A percentile compares a stretch with the other conserved stretches of the same genome.
Evolutionary conservation across 2,113 vertebrate genomes (phyloP).

Genomic region (Meriones unguiculatus): DNA sequence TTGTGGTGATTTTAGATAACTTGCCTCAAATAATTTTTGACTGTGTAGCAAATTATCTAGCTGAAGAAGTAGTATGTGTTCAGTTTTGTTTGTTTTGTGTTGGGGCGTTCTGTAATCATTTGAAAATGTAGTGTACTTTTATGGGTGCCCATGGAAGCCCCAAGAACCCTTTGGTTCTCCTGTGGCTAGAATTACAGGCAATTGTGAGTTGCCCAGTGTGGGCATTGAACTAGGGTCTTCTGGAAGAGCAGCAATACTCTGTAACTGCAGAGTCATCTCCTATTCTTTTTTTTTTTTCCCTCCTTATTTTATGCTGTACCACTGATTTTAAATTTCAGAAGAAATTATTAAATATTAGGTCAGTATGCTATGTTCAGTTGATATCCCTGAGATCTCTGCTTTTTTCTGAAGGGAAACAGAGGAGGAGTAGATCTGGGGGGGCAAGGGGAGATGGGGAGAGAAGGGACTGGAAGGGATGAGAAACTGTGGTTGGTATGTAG

Average conservation of each 20-base stretch:
- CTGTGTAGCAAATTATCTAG: neutral
- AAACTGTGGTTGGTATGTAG: neutral
- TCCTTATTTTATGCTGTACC: conserved; percentile 32
- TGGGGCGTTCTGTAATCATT: conserved; percentile 1
- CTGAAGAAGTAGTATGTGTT: neutral
- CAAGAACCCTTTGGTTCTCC: neutral
- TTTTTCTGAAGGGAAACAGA: neutral
- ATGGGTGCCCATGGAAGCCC: neutral
- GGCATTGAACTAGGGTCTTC: neutral
- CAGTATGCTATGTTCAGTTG: neutral
- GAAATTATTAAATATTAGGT: conserved; percentile 23
- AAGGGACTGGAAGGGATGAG: neutral
- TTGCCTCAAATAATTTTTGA: conserved; percentile 15
- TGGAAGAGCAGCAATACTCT: neutral
- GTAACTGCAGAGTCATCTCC: neutral
- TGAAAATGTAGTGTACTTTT: neutral
- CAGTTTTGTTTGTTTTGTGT: conserved; percentile 35
- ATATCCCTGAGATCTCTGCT: neutral
- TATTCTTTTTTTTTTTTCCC: neutral
- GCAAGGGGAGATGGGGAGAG: neutral
- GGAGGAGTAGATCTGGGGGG: neutral
- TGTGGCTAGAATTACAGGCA: neutral
- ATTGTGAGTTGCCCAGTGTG: neutral
- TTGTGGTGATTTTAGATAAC: neutral
- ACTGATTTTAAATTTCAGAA: conserved; percentile 55